A percentile compares a stretch with the other conserved stretches of the same genome.
Evolutionary conservation across 2,113 vertebrate genomes (phyloP).

Genomic region (Ciconia stormi): DNA sequence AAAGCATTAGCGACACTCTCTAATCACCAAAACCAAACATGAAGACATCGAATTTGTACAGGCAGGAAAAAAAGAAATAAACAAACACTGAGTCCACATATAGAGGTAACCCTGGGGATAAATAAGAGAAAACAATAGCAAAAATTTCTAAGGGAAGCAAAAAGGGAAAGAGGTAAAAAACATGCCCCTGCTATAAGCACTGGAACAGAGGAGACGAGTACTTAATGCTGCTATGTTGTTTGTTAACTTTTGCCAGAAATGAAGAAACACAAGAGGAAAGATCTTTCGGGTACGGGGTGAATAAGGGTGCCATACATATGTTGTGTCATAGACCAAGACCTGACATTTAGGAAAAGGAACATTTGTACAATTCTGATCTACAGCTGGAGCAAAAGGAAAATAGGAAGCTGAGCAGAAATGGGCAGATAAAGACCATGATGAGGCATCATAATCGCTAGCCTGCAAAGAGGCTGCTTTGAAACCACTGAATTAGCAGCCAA

Average conservation of each 20-base stretch:
- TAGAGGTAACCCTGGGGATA: neutral
- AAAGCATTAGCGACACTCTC: neutral
- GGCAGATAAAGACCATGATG: neutral
- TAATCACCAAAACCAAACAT: neutral
- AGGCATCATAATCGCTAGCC: neutral
- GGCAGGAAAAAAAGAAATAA: neutral
- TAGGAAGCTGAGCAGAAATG: neutral
- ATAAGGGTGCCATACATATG: neutral
- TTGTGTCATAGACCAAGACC: neutral
- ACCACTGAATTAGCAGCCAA: neutral
- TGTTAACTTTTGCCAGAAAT: neutral
- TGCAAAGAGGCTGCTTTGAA: neutral
- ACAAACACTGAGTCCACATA: neutral
- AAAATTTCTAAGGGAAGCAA: neutral
- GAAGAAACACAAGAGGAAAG: neutral
- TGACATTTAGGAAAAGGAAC: neutral
- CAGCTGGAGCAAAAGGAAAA: neutral
- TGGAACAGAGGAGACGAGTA: neutral
- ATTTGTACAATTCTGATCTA: neutral
- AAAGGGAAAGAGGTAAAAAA: neutral
- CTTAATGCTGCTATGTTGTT: neutral
- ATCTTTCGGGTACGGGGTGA: rapidly evolving
- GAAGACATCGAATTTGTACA: neutral
- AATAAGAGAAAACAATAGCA: neutral
- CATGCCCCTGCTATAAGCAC: neutral